Evolutionary conservation across 2,888 invertebrate genomes (phyloP).

Genomic region (Hoplodrina blanda): DNA sequence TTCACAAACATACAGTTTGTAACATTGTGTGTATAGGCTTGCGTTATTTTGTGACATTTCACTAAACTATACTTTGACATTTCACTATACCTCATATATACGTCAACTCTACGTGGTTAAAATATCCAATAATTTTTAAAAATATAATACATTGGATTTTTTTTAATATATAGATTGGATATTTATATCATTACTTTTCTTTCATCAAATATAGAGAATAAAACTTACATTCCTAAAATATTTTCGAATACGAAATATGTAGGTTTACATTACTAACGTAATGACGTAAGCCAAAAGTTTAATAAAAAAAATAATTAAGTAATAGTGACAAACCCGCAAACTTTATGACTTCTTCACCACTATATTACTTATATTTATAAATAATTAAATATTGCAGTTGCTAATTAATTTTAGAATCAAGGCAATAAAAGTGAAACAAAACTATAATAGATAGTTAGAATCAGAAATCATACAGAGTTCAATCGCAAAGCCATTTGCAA

Average conservation of each 20-base stretch:
- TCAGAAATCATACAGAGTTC: not conserved
- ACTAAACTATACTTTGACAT: conserved; percentile 8
- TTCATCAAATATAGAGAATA: conserved; percentile 23
- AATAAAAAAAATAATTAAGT: conserved; percentile 17
- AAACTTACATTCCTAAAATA: conserved; percentile 25
- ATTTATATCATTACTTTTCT: conserved; percentile 24
- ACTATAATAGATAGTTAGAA: not conserved
- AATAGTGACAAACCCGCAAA: conserved; percentile 16
- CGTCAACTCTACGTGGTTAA: conserved; percentile 4
- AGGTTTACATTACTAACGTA: conserved; percentile 32
- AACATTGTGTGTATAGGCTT: conserved; percentile 2
- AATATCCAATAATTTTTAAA: conserved; percentile 22
- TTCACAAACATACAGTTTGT: not conserved
- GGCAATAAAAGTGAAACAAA: not conserved
- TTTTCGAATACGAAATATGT: conserved; percentile 45
- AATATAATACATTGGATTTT: conserved; percentile 6
- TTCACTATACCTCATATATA: conserved; percentile 2
- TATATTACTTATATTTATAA: conserved; percentile 6
- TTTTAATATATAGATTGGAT: conserved; percentile 11
- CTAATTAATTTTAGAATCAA: conserved; percentile 10
- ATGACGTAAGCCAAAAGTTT: conserved; percentile 23
- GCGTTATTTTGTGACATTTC: conserved; percentile 8
- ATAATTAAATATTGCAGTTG: conserved; percentile 5
- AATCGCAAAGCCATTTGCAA: conserved; percentile 7
- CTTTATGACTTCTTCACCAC: conserved; percentile 17